These are phyloP conservation scores for Anser brachyrhynchus DNA, from an alignment of 2,113 vertebrate species.

Conservation along the genomic window DNA sequence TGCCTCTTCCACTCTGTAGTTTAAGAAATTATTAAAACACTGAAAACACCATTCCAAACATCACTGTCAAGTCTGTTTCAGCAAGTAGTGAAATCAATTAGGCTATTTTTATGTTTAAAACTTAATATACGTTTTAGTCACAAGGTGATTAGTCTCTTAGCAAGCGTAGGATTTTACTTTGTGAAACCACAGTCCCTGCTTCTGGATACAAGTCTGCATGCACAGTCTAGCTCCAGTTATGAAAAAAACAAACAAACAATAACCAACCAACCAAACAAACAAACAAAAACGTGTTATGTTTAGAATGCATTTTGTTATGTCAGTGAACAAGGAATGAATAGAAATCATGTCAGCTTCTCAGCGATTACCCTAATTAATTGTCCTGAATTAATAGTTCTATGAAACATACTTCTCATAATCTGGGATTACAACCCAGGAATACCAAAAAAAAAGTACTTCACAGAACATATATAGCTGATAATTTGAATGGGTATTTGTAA, in stretches of 20 bases:
- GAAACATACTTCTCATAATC: background rate
- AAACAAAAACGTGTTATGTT: background rate
- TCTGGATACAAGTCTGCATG: background rate
- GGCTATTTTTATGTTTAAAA: background rate
- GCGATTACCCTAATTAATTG: background rate
- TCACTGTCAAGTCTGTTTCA: background rate
- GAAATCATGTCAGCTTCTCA: background rate
- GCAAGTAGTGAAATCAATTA: background rate
- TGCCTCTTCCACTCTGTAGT: background rate
- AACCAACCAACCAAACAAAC: no score
- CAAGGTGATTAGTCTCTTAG: background rate
- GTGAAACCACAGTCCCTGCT: background rate
- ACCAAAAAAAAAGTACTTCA: background rate
- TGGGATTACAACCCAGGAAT: background rate
- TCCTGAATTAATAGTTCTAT: background rate
- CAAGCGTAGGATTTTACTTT: background rate
- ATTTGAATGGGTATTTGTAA: background rate
- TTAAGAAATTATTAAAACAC: background rate
- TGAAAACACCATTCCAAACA: background rate
- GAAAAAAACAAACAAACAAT: no score
- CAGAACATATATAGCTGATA: background rate
- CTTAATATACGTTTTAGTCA: rapidly evolving
- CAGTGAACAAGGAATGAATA: background rate
- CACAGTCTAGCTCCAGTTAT: background rate
- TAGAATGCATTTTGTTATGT: background rate